Percentiles rank a stretch among this genome's conserved stretches.
Evolutionary conservation across 2,797 vertebrate species (phyloP).

Genomic region (Anomalospiza imberbis): DNA sequence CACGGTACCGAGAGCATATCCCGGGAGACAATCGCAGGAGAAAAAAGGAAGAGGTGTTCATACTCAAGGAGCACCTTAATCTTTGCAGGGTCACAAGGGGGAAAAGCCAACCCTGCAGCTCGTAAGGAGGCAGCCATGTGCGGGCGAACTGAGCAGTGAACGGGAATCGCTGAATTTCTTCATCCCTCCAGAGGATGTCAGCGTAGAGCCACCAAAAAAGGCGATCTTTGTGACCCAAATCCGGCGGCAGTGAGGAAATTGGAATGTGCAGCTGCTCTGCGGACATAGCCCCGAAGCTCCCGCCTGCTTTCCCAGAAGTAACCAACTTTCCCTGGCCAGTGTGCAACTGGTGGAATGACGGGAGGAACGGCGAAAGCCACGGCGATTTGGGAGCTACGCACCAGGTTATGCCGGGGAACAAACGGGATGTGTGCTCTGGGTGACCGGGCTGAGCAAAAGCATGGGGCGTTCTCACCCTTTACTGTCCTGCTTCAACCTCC

Average conservation of each 20-base stretch:
- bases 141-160: not conserved
- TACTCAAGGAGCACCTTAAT: not conserved
- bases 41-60: not conserved
- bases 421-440: not conserved
- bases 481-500: not conserved
- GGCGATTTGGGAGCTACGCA: not conserved
- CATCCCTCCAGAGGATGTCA: constrained; percentile 66
- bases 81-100: not conserved
- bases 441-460: not conserved
- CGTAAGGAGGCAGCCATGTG: not conserved
- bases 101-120: not conserved
- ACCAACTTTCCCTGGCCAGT: not conserved
- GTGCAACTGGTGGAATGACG: not conserved
- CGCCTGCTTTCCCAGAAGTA: not conserved
- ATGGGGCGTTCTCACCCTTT: not conserved
- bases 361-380: not conserved
- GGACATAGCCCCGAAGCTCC: not conserved
- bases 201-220: constrained; percentile 31
- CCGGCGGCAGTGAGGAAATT: not conserved
- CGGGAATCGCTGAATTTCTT: not conserved
- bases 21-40: not conserved
- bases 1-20: not conserved
- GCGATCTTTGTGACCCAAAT: not conserved
- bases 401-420: not conserved
- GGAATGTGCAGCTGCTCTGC: not conserved